These are phyloP conservation scores for Paratrypauchen microcephalus DNA, from an alignment of 2,797 vertebrate genomes.

Conservation along the genomic window DNA sequence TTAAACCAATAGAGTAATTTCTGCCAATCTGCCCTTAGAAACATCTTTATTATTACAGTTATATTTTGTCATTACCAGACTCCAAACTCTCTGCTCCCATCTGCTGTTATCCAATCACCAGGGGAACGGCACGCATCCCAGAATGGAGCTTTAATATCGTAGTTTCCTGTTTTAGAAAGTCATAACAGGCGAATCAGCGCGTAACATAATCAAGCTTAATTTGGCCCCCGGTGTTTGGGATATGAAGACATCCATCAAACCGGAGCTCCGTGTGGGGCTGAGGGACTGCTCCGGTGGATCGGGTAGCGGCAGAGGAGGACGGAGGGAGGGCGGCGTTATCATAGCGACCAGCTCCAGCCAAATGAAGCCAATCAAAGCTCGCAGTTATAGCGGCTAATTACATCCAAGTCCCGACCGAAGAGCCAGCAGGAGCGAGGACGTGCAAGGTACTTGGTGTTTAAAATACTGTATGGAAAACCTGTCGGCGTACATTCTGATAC, in stretches of 20 bases:
- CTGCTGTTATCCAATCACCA: background rate
- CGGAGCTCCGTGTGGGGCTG: too few relatives aligned
- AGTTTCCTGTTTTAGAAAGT: conserved; percentile 46
- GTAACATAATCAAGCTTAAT: conserved; percentile 65
- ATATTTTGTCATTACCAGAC: background rate
- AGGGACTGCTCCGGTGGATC: too few relatives aligned
- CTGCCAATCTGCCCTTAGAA: background rate
- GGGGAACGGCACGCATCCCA: background rate
- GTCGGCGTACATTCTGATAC: too few relatives aligned
- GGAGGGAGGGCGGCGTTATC: too few relatives aligned
- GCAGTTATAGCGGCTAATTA: too few relatives aligned
- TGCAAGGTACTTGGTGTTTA: too few relatives aligned
- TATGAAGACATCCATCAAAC: conserved; percentile 66
- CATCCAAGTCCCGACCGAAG: too few relatives aligned
- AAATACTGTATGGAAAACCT: too few relatives aligned
- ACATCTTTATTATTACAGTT: background rate
- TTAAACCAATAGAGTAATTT: background rate
- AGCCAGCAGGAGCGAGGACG: too few relatives aligned
- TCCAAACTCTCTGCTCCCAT: background rate
- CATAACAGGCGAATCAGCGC: conserved; percentile 53
- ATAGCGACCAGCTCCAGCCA: too few relatives aligned
- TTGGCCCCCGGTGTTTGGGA: conserved; percentile 56
- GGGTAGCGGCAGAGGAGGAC: too few relatives aligned
- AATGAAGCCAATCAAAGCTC: too few relatives aligned
- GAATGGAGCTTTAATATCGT: conserved; percentile 44